Conservation (phyloP, 1,140 invertebrate genomes). For the Scaptomyza pallida region DNA sequence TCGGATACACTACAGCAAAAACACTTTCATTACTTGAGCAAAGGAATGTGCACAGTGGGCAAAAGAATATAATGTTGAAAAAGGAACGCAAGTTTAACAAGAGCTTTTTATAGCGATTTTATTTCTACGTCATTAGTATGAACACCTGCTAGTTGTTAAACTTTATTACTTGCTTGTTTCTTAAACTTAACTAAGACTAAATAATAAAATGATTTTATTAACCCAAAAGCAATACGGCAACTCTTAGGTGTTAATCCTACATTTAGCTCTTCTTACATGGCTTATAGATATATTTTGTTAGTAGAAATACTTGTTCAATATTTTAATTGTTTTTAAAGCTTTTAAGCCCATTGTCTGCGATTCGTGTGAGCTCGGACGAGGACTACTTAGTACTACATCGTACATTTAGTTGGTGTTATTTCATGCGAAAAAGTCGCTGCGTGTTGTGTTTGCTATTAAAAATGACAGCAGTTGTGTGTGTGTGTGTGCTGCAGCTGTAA, state of each 20-base stretch:
- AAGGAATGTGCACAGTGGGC: constrained; percentile 47
- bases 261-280: no score
- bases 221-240: no score
- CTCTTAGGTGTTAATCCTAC: no score
- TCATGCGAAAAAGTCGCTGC: constrained; percentile 80
- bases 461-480: constrained; percentile 64
- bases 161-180: no score
- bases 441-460: constrained; percentile 82
- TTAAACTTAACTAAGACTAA: no score
- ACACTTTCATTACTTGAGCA: constrained; percentile 76
- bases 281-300: no score
- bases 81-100: no score
- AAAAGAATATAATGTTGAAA: not conserved
- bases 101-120: no score
- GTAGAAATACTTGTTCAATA: no score
- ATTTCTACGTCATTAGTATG: no score
- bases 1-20: constrained; percentile 68
- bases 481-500: constrained; percentile 58
- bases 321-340: not conserved
- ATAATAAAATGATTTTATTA: no score
- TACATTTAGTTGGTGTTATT: constrained; percentile 71
- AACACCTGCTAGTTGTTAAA: no score
- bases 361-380: constrained; percentile 42
- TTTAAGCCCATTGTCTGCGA: constrained; percentile 48
- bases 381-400: constrained; percentile 71